Percentiles rank a stretch among this genome's conserved stretches.
Evolutionary conservation across 1,140 invertebrate species (phyloP).

Genomic region (Aphis gossypii): DNA sequence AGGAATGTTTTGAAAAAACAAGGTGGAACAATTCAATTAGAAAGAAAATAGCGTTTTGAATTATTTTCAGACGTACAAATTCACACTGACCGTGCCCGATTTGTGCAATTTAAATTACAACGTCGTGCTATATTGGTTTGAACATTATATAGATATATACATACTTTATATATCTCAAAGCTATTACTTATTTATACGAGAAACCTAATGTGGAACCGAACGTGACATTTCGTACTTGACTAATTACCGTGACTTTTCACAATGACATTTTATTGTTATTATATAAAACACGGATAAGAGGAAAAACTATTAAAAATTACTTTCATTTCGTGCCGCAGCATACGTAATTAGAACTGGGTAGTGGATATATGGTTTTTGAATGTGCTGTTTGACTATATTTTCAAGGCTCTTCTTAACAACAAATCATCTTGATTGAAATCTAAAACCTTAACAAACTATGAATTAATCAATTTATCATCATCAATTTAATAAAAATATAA

Average conservation of each 20-base stretch:
- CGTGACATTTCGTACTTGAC: constrained; percentile 56
- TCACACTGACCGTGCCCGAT: constrained; percentile 44
- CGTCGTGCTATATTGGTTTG: constrained; percentile 34
- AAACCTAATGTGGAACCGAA: constrained; percentile 55
- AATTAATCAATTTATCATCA: not conserved
- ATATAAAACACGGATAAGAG: constrained; percentile 55
- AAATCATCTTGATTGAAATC: not conserved
- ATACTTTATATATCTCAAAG: not conserved
- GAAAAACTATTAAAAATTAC: constrained; percentile 57
- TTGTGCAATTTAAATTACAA: constrained; percentile 51
- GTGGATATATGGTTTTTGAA: not conserved
- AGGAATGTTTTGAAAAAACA: constrained; percentile 8
- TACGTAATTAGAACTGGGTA: constrained; percentile 51
- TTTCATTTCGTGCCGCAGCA: constrained; percentile 57
- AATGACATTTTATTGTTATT: constrained; percentile 52
- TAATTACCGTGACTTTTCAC: constrained; percentile 55
- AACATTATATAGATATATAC: not conserved
- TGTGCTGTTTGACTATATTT: not conserved
- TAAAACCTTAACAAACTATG: not conserved
- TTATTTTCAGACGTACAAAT: not conserved
- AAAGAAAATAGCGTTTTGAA: constrained; percentile 17
- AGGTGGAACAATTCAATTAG: constrained; percentile 27
- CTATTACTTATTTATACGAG: constrained; percentile 53
- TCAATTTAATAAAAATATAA: not conserved
- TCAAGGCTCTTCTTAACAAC: not conserved